These are phyloP conservation scores for Grantiella picta DNA, from an alignment of 2,113 vertebrate species.

Conservation along the genomic window DNA sequence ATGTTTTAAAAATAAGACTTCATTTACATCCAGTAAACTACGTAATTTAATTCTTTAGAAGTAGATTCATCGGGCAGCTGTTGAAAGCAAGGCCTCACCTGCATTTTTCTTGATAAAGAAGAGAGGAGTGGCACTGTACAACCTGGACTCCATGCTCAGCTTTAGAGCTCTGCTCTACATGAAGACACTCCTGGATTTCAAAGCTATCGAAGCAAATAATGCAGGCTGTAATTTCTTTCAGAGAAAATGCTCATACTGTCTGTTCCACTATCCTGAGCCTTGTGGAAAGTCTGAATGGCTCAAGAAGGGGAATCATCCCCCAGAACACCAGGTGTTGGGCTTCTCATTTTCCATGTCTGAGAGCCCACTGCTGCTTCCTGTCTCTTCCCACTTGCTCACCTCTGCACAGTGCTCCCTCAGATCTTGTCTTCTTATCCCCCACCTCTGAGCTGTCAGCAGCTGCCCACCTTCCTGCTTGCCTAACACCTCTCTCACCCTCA, in stretches of 20 bases:
- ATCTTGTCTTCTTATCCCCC: neutral
- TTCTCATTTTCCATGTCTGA: neutral
- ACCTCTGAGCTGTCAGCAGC: slow-evolving; percentile 21
- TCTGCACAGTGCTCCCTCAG: neutral
- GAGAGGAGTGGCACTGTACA: neutral
- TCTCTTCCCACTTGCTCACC: neutral
- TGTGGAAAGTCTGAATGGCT: neutral
- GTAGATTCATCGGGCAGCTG: neutral
- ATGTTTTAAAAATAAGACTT: neutral
- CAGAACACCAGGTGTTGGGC: neutral
- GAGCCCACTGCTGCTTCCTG: neutral
- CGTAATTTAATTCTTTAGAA: neutral
- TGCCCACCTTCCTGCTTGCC: slow-evolving; percentile 40
- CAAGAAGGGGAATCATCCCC: neutral
- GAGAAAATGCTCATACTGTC: neutral
- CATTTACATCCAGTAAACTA: neutral
- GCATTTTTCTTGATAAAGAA: neutral
- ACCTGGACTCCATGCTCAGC: neutral
- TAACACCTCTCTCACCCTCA: neutral
- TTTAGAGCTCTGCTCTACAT: neutral
- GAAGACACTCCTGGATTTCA: neutral
- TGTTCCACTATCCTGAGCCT: neutral
- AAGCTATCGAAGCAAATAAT: neutral
- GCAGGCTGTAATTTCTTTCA: neutral
- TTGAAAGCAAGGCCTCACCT: neutral